phyloP scores from a whole-genome alignment of 2,113 vertebrate species.

The Collichthys lucidus region DNA sequence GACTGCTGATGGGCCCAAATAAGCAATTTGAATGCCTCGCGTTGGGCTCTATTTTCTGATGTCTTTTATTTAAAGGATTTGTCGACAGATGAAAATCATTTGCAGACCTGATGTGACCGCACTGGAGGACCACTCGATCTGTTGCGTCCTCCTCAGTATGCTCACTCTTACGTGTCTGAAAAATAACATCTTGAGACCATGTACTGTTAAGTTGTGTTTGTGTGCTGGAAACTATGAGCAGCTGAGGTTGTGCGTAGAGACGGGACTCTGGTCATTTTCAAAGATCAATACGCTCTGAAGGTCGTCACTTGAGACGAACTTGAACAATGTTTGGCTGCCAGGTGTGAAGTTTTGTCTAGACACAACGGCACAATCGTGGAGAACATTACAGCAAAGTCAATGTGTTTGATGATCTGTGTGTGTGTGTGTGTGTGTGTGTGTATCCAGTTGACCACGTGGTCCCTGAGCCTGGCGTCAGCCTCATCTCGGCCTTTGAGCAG shows the following conservation, averaged over 20 bases:
- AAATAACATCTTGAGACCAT: conserved; percentile 6
- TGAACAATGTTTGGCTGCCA: neutral
- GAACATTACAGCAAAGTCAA: neutral
- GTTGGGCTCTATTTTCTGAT: neutral
- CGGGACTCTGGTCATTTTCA: conserved; percentile 9
- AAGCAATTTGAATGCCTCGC: neutral
- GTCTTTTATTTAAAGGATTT: neutral
- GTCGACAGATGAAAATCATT: neutral
- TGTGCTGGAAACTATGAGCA: conserved; percentile 17
- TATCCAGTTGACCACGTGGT: conserved; percentile 93
- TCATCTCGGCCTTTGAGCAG: conserved; percentile 94
- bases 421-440: conserved; percentile 47
- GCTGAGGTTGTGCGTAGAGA: neutral
- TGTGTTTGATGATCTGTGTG: neutral
- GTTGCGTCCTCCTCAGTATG: neutral
- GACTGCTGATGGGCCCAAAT: neutral
- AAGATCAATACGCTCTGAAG: neutral
- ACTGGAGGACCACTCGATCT: neutral
- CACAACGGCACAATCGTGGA: neutral
- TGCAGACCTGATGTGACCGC: neutral
- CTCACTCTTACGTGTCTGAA: neutral
- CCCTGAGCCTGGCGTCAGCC: conserved; percentile 91
- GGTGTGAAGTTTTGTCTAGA: neutral
- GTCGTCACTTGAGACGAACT: neutral
- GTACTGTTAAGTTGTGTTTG: neutral